A percentile compares a stretch with the other conserved stretches of the same genome.
These are phyloP conservation scores for Epinephelus malabaricus DNA, from an alignment of 2,797 vertebrate genomes.

Conservation along the genomic window DNA sequence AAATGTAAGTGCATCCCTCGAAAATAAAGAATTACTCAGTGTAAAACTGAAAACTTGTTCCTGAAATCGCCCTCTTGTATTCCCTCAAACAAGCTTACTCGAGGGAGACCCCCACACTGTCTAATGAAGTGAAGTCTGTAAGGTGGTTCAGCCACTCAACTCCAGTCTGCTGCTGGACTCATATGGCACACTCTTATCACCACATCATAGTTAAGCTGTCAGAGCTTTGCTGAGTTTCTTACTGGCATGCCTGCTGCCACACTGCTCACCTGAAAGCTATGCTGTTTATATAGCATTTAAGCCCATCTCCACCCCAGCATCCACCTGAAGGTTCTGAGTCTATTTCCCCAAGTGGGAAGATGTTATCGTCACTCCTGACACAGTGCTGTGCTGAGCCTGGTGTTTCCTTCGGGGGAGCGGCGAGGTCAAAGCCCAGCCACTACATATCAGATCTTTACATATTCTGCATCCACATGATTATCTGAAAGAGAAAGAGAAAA, in stretches of 20 bases:
- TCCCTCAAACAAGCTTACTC: not conserved
- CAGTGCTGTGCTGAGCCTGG: too few species aligned
- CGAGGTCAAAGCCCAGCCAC: not conserved
- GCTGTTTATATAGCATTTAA: not conserved
- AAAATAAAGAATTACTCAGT: too few species aligned
- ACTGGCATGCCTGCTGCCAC: conserved; percentile 1
- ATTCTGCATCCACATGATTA: not conserved
- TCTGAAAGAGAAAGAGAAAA: not conserved
- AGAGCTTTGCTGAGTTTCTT: not conserved
- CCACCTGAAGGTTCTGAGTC: not conserved
- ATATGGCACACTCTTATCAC: not conserved
- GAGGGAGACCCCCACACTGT: not conserved
- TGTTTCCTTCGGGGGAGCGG: not conserved
- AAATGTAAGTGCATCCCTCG: too few species aligned
- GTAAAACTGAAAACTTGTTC: too few species aligned
- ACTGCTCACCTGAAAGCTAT: not conserved
- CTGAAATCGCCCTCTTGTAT: not conserved
- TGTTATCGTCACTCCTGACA: not conserved
- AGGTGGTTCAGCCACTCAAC: not conserved
- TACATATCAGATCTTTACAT: not conserved
- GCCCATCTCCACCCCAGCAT: not conserved
- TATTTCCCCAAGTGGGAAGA: not conserved
- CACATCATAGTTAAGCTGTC: not conserved
- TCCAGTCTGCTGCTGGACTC: not conserved
- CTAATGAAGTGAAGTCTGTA: not conserved